Evolutionary conservation across 2,888 invertebrate species (phyloP).

Genomic region (Tachystola acroxantha): DNA sequence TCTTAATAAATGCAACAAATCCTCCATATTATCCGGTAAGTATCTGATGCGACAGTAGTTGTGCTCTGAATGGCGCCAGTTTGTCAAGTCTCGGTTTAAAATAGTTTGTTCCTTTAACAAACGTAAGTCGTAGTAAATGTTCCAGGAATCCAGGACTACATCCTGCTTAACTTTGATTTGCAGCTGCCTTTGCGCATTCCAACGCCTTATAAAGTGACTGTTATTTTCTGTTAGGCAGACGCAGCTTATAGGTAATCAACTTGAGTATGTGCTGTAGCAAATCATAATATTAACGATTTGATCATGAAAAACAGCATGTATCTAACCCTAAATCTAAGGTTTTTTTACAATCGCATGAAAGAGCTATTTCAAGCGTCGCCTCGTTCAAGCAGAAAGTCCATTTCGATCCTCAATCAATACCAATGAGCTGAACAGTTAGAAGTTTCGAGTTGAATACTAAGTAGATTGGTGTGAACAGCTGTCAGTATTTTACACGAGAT

Average conservation of each 20-base stretch:
- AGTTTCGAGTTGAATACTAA: neutral
- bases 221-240: too few species aligned
- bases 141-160: neutral
- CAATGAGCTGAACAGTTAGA: neutral
- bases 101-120: neutral
- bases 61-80: neutral
- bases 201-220: too few species aligned
- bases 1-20: neutral
- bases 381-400: too few species aligned
- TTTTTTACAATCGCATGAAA: too few species aligned
- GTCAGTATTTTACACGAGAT: conserved; percentile 6
- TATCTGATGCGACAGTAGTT: neutral
- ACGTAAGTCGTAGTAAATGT: neutral
- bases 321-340: too few species aligned
- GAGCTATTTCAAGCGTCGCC: too few species aligned
- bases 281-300: too few species aligned
- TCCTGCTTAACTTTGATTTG: conserved; percentile 1
- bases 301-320: too few species aligned
- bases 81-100: neutral
- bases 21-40: neutral
- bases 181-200: too few species aligned
- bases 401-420: too few species aligned
- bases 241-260: too few species aligned
- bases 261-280: too few species aligned
- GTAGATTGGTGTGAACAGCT: neutral